Evolutionary conservation across 2,797 vertebrate genomes (phyloP).

Genomic region (Cossypha caffra): DNA sequence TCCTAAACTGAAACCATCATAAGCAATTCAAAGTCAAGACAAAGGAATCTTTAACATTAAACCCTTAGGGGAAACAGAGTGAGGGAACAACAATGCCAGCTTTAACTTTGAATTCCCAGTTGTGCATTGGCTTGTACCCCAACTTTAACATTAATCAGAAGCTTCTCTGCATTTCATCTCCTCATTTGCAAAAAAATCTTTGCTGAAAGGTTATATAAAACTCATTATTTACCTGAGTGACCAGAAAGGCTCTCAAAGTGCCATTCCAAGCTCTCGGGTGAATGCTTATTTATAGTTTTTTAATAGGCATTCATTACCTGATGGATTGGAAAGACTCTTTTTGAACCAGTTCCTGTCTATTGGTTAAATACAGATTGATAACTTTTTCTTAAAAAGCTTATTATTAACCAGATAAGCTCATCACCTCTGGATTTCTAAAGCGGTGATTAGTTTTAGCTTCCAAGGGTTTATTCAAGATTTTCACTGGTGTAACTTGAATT

Average conservation of each 20-base stretch:
- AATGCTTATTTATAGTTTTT: conserved; percentile 72
- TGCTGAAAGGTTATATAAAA: conserved; percentile 64
- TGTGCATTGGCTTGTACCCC: background rate
- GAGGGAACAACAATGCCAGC: background rate
- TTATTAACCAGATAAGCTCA: conserved; percentile 40
- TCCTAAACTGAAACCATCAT: background rate
- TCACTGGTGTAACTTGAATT: background rate
- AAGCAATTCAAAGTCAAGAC: background rate
- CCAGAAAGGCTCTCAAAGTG: conserved; percentile 65
- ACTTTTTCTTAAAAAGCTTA: conserved; percentile 37
- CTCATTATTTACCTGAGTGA: conserved; percentile 70
- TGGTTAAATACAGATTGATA: conserved; percentile 46
- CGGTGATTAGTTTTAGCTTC: conserved; percentile 31
- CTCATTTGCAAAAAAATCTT: conserved; percentile 64
- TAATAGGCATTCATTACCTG: conserved; percentile 63
- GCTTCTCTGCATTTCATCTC: conserved; percentile 43
- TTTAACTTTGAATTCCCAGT: conserved; percentile 18
- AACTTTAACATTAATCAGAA: conserved; percentile 48
- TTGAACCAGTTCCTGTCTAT: conserved; percentile 14
- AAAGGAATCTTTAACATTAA: background rate
- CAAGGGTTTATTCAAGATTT: conserved; percentile 24
- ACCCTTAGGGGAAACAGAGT: background rate
- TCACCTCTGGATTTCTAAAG: conserved; percentile 37
- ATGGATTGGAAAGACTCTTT: conserved; percentile 57
- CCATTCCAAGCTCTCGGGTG: conserved; percentile 60